Conservation (phyloP, 1,140 invertebrate genomes). For the Ylistrum balloti region DNA sequence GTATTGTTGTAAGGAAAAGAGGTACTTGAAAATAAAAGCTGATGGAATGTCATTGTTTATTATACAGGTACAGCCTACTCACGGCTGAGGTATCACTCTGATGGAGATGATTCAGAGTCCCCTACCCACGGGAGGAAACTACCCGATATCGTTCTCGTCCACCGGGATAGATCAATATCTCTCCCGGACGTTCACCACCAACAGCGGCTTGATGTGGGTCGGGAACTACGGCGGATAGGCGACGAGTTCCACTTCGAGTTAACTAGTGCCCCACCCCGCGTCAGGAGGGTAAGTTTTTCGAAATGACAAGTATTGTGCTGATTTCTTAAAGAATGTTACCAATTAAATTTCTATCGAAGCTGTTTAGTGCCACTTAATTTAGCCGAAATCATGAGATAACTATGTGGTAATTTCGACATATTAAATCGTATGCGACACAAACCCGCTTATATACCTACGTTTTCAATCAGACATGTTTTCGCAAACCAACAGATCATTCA, state of each 20-base stretch:
- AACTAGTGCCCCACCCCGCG: neutral
- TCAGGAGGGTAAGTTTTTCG: neutral
- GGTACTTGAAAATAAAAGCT: too few species aligned
- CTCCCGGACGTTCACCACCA: conserved; percentile 65
- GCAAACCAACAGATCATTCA: too few species aligned
- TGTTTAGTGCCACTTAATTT: too few species aligned
- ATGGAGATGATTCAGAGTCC: conserved; percentile 57
- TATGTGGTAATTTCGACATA: too few species aligned
- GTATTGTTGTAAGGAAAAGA: too few species aligned
- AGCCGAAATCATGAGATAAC: too few species aligned
- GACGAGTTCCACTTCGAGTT: conserved; percentile 58
- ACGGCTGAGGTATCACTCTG: conserved; percentile 63
- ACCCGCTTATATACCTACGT: too few species aligned
- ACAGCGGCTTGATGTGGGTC: conserved; percentile 55
- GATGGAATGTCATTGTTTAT: neutral
- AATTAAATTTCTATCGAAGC: too few species aligned
- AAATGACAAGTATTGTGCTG: too few species aligned
- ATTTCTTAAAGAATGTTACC: too few species aligned
- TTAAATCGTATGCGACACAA: too few species aligned
- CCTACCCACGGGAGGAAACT: conserved; percentile 55
- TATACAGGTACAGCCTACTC: conserved; percentile 53
- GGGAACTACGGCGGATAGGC: conserved; percentile 53
- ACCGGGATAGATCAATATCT: conserved; percentile 66
- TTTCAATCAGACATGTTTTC: too few species aligned
- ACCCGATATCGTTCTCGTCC: conserved; percentile 65